Conservation (phyloP, 2,113 vertebrate species). For the Daphoenositta chrysoptera region DNA sequence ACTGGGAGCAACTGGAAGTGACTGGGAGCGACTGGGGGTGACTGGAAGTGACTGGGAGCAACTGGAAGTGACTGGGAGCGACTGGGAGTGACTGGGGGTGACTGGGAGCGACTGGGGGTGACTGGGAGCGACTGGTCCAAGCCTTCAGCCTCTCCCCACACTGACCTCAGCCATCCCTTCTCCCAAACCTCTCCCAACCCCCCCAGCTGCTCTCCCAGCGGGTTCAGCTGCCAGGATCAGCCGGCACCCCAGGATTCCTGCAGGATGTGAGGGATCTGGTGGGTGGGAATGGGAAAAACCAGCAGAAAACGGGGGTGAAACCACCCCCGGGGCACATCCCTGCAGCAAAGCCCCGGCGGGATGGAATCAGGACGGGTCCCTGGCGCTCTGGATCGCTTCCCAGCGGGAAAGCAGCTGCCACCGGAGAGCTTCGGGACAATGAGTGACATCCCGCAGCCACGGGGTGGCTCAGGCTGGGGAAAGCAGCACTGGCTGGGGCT, state of each 20-base stretch:
- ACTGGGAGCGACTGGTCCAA: not conserved
- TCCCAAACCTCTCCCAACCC: not conserved
- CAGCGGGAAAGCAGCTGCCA: not conserved
- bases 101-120: not conserved
- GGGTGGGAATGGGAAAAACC: not conserved
- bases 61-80: no score
- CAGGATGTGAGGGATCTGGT: not conserved
- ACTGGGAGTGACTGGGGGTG: no score
- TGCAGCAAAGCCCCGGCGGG: not conserved
- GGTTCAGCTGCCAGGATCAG: no score
- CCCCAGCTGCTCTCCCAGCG: no score
- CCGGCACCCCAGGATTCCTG: not conserved
- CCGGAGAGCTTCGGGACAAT: not conserved
- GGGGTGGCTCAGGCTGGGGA: not conserved
- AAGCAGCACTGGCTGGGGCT: rapidly evolving
- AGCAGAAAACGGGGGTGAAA: not conserved
- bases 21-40: no score
- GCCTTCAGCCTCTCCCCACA: not conserved
- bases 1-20: rapidly evolving
- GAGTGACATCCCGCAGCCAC: not conserved
- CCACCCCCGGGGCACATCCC: not conserved
- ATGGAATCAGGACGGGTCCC: no score
- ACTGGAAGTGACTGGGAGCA: no score
- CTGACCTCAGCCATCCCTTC: rapidly evolving
- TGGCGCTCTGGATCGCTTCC: not conserved